Conservation (phyloP, 1,140 invertebrate genomes). For the Rhizoglyphus robini region DNA sequence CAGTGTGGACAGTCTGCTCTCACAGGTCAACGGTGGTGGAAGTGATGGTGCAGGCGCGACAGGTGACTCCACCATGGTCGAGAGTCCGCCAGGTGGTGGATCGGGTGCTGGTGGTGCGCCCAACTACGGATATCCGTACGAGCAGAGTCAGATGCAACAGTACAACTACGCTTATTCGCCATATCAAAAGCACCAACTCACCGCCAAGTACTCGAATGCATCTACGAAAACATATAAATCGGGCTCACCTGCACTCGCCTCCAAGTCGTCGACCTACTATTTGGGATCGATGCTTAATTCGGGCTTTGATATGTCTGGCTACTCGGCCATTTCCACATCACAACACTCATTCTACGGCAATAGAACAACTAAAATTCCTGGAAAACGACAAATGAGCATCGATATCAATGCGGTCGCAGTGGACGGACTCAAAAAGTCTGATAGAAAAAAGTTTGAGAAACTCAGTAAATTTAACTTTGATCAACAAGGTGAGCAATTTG, state of each 20-base stretch:
- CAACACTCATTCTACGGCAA: not conserved
- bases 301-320: not conserved
- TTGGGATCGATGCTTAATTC: not conserved
- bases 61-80: not conserved
- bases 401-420: slow-evolving; percentile 23
- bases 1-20: slow-evolving; percentile 29
- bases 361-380: not conserved
- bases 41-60: not conserved
- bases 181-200: too few relatives aligned
- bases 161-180: too few relatives aligned
- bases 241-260: not conserved
- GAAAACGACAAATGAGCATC: not conserved
- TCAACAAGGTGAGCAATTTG: slow-evolving; percentile 58
- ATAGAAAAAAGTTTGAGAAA: slow-evolving; percentile 46
- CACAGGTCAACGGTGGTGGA: not conserved
- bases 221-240: too few relatives aligned
- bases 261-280: not conserved
- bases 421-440: slow-evolving; percentile 30
- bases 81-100: too few relatives aligned
- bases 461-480: slow-evolving; percentile 69
- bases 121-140: too few relatives aligned
- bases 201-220: too few relatives aligned
- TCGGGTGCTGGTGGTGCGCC: too few relatives aligned
- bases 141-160: too few relatives aligned
- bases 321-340: not conserved